Evolutionary conservation across 1,140 invertebrate genomes (phyloP).

Genomic region (Mycetomoellerius zeteki): DNA sequence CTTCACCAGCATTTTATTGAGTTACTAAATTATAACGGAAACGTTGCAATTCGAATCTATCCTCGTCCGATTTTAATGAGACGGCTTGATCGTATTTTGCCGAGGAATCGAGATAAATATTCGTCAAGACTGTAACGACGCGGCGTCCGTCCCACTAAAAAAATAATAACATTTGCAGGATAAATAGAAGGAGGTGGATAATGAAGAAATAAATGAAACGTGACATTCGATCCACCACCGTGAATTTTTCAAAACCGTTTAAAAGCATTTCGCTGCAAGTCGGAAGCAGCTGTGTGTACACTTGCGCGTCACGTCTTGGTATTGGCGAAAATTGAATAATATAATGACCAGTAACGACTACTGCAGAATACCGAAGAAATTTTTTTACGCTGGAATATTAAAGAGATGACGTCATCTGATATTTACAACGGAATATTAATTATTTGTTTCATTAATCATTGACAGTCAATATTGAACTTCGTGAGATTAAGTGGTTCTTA

Average conservation of each 20-base stretch:
- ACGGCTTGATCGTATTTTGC: conserved; percentile 57
- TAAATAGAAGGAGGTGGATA: conserved; percentile 58
- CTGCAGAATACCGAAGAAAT: conserved; percentile 8
- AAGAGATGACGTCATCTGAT: conserved; percentile 14
- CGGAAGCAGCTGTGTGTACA: conserved; percentile 52
- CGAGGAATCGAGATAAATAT: conserved; percentile 59
- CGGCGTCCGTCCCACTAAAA: conserved; percentile 28
- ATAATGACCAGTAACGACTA: conserved; percentile 32
- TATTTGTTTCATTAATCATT: neutral
- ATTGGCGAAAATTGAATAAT: conserved; percentile 62
- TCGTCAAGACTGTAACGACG: conserved; percentile 43
- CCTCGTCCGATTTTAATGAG: conserved; percentile 62
- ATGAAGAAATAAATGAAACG: conserved; percentile 64
- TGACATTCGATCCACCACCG: conserved; percentile 43
- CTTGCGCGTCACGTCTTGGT: conserved; percentile 51
- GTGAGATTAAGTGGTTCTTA: neutral
- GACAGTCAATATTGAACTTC: neutral
- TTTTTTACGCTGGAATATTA: conserved; percentile 9
- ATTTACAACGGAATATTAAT: neutral
- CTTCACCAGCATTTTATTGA: conserved; percentile 55
- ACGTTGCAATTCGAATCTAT: conserved; percentile 61
- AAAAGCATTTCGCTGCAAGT: conserved; percentile 72
- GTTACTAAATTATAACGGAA: conserved; percentile 64
- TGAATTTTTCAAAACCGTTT: conserved; percentile 67
- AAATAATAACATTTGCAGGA: conserved; percentile 42